phyloP scores from a whole-genome alignment of 2,113 vertebrate species.

The Puffinus mauretanicus region DNA sequence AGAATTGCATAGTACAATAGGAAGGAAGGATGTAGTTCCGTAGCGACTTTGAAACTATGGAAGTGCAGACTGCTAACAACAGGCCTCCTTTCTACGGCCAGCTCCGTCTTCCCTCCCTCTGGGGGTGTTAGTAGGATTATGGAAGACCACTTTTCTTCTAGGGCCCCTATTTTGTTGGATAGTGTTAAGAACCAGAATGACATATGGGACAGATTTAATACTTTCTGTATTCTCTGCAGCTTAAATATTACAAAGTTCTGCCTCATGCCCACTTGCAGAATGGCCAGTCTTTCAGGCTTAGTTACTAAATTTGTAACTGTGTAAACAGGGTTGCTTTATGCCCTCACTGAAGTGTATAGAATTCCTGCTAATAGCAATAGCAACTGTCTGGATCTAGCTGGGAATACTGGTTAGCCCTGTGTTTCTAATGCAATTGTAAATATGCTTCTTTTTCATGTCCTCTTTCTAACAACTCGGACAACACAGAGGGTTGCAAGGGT shows the following conservation, averaged over 20 bases:
- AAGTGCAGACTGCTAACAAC: neutral
- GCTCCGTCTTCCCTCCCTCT: neutral
- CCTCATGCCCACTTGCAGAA: neutral
- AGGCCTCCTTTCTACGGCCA: neutral
- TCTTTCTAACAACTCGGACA: neutral
- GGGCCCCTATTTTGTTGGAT: neutral
- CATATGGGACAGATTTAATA: neutral
- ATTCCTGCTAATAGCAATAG: neutral
- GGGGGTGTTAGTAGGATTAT: neutral
- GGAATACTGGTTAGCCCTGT: neutral
- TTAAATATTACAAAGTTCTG: neutral
- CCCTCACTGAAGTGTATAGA: neutral
- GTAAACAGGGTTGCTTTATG: neutral
- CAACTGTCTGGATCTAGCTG: neutral
- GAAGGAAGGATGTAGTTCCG: neutral
- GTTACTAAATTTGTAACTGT: neutral
- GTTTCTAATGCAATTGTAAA: neutral
- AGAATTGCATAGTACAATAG: neutral
- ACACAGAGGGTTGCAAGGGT: neutral
- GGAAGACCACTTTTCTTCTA: neutral
- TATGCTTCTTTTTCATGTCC: neutral
- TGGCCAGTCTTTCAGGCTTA: neutral
- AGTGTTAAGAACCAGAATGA: neutral
- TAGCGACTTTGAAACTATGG: neutral
- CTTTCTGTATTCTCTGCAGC: neutral